A percentile compares a stretch with the other conserved stretches of the same genome.
These are phyloP conservation scores for Parus major DNA, from an alignment of 2,113 vertebrate genomes.

Conservation along the genomic window DNA sequence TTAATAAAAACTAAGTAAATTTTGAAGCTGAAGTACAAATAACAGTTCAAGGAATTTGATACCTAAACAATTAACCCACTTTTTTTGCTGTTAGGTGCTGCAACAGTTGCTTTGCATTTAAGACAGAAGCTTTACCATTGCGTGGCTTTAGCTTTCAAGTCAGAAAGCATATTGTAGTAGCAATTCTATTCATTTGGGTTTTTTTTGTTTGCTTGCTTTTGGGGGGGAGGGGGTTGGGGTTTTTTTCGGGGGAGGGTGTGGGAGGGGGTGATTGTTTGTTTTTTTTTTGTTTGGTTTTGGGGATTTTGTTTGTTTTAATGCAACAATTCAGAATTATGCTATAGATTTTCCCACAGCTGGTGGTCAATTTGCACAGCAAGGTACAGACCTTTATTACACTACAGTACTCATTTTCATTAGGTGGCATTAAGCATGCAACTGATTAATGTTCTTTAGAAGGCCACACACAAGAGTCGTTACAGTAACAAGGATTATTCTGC, in stretches of 20 bases:
- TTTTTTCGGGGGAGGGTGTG: no score
- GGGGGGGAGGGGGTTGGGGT: no score
- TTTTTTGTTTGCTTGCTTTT: background rate
- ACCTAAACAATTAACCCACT: background rate
- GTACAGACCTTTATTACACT: background rate
- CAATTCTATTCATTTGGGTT: fast-evolving
- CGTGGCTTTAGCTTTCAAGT: background rate
- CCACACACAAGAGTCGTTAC: background rate
- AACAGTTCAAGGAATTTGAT: background rate
- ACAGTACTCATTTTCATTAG: background rate
- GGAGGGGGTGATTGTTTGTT: fast-evolving
- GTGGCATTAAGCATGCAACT: background rate
- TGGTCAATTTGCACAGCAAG: background rate
- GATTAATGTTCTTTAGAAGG: background rate
- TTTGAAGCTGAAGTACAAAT: background rate
- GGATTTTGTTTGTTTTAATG: background rate
- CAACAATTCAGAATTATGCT: background rate
- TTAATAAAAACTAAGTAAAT: background rate
- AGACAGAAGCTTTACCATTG: background rate
- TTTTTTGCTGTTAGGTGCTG: background rate
- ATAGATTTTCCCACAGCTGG: background rate
- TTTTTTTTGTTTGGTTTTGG: background rate
- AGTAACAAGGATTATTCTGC: background rate
- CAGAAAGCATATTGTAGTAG: background rate
- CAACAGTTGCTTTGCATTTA: background rate